Evolutionary conservation across 2,888 invertebrate genomes (phyloP), one percentile per base, ranked within the genome.

Genomic region (Platycheirus albimanus): DNA sequence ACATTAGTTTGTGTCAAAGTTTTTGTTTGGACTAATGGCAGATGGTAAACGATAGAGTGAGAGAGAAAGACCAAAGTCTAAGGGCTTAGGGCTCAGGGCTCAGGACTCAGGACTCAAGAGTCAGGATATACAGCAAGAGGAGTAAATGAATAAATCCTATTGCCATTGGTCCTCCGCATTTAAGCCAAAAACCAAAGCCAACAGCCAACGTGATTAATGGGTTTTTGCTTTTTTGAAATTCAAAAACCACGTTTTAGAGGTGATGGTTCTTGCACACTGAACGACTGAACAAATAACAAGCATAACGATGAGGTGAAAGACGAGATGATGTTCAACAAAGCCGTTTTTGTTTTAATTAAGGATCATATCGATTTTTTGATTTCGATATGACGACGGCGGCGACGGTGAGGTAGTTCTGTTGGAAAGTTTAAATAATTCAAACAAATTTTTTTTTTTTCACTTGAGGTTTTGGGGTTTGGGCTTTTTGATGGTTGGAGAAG

Each of bases 151-250:
- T 61, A 61, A 61, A 61, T 61, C 61, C 43, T 24, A n/a, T 45
- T 61, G 61, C 43, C 56, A n/a, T n/a, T n/a, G n/a, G n/a, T n/a
- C n/a, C n/a, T n/a, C 56, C 56, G 56, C 41, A 58, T 58, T 58
- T 58, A 58, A 41, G n/a, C n/a, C n/a, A n/a, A 15, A 61, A 61
- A 61, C 61, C 61, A 61, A 61, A 30, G 43, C 61, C 58, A 13
- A n/a, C n/a, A n/a, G n/a, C n/a, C 61, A 30, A 43, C 28, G 30
- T 45, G 61, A 61, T 61, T 43, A 61, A 61, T 61, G 61, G n/a
- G 30, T 17, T 45, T 43, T 45, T 45, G 20, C 17, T 61, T 30
- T 0, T 45, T 45, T 43, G 30, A 58, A 58, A 58, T 30, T 43
- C 61, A 61, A 61, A 58, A 61, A 41, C 41, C 61, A 61, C 24